Percentiles rank a stretch among this genome's conserved stretches.
Conservation (phyloP, 2,888 invertebrate genomes). For the Volucella inanis region DNA sequence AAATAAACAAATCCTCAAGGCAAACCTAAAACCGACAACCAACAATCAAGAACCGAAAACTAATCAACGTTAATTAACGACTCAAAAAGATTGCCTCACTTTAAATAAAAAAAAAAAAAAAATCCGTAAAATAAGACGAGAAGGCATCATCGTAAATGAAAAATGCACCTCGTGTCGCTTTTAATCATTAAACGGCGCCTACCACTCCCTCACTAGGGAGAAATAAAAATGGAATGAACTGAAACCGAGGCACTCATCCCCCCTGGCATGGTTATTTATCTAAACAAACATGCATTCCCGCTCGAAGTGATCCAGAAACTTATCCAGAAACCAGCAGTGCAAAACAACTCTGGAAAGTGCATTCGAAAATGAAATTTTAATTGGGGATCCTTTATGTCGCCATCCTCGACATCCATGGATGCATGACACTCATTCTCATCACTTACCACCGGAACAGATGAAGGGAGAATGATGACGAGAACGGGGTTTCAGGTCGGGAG, state of each 20-base stretch:
- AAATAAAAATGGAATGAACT: conserved; percentile 19
- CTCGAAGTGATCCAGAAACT: conserved; percentile 60
- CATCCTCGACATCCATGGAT: conserved; percentile 66
- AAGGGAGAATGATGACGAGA: neutral
- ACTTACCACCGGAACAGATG: neutral
- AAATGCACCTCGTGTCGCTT: conserved; percentile 65
- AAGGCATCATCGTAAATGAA: conserved; percentile 57
- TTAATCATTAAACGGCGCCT: conserved; percentile 71
- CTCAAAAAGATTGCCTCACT: conserved; percentile 34
- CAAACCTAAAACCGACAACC: conserved; percentile 7
- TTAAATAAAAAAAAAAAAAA: neutral
- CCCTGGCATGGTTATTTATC: conserved; percentile 64
- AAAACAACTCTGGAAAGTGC: conserved; percentile 69
- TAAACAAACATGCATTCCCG: conserved; percentile 67
- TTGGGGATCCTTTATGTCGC: conserved; percentile 73
- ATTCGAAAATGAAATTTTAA: conserved; percentile 75
- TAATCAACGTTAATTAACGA: conserved; percentile 74
- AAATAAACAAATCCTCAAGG: conserved; percentile 63
- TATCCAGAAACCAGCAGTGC: conserved; percentile 58
- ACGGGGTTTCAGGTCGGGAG: neutral
- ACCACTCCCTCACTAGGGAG: conserved; percentile 34
- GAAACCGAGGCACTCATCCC: conserved; percentile 10
- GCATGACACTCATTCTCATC: conserved; percentile 53
- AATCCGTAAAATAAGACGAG: conserved; percentile 27
- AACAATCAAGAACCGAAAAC: conserved; percentile 30